Evolutionary conservation across 1,140 invertebrate genomes (phyloP).

Genomic region (Drosophila seguyi): DNA sequence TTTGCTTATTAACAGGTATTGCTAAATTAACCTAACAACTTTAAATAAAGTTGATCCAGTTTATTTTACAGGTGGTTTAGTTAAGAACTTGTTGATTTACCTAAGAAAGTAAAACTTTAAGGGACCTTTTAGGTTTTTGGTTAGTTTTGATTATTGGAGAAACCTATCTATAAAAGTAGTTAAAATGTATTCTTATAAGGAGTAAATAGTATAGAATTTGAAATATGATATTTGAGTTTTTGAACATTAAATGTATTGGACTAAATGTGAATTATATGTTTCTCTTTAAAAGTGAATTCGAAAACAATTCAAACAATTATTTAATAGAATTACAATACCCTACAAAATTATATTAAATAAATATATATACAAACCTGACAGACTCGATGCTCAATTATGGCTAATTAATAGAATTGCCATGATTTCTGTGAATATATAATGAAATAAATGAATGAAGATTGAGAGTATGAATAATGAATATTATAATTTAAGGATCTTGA

Average conservation of each 20-base stretch:
- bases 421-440: not conserved
- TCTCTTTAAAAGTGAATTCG: not conserved
- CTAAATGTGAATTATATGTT: not conserved
- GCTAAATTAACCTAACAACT: too few relatives aligned
- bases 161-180: not conserved
- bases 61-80: not conserved
- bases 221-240: not conserved
- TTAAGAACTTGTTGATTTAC: constrained; percentile 4
- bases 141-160: not conserved
- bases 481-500: not conserved
- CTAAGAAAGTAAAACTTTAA: not conserved
- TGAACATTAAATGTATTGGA: not conserved
- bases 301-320: not conserved
- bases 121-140: not conserved
- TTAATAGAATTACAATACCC: not conserved
- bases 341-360: not conserved
- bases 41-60: not conserved
- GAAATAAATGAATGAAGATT: not conserved
- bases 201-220: too few relatives aligned
- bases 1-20: not conserved
- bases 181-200: too few relatives aligned
- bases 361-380: not conserved
- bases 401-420: not conserved
- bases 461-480: not conserved
- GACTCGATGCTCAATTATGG: not conserved